Base-by-base conservation (phyloP, 1,140 invertebrate species). In the Anadara kagoshimensis region DNA sequence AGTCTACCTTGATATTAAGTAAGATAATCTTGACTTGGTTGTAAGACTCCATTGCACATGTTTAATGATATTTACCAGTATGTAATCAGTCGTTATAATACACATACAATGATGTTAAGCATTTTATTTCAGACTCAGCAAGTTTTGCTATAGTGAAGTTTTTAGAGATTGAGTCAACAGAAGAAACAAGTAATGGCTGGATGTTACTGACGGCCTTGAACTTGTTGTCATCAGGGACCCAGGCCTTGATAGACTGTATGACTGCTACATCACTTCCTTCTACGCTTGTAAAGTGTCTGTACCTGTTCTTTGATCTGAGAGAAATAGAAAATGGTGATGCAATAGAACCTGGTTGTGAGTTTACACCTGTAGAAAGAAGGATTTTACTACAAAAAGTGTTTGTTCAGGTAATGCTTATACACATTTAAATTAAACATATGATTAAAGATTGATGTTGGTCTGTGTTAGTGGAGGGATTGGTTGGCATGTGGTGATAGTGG, bases 231-330 rank as follows among this genome's bases (percentile, higher is more conserved):
- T 94, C 95, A 67, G 95, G 87, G 4, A 76, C 74, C 18, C 82
- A 83, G 61, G 83, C 82, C 20, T 75, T 89, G 14, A 88, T 91
- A 49, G 90, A 91, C 80, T 88, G 97, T 47, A 98, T 99, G 95
- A 98, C 97, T 66, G 94, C 95, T 59, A 95, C 95, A 58, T 94
- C 96, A 24, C 94, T 99, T 75, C 98, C 98, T 47, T 99, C 97
- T 69, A 99, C 98, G 43, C 91, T 99, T 83, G 97, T 99, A 7
- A 99, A 99, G 92, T 99, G 98, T 91, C 91, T 99, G 44, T 99
- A 99, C 89, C 90, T 99, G 71, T 99, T 99, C 90, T 99, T 99
- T 90, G 98, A 99, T 91, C 91, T 99, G 57, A 97, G 98, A 51
- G 85, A 89, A 36, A 80, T 88, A 5, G 93, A 93, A 49, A 92